Conservation (phyloP, 2,113 vertebrate genomes). For the Anser brachyrhynchus region DNA sequence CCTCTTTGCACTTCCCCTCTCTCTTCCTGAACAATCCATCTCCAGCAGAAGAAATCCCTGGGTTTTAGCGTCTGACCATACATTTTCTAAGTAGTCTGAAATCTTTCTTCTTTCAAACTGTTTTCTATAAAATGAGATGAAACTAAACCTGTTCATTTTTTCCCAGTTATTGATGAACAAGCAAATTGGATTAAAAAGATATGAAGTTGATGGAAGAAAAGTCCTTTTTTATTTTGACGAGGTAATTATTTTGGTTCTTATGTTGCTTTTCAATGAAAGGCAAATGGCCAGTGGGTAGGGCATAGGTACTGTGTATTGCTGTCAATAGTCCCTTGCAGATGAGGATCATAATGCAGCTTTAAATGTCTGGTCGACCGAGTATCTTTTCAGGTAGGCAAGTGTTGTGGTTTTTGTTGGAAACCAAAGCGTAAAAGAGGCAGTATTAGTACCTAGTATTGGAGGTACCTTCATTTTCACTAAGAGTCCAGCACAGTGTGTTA, state of each 20-base stretch:
- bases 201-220: slow-evolving; percentile 87
- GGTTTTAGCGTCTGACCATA: background rate
- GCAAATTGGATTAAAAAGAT: slow-evolving; percentile 88
- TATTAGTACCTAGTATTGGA: background rate
- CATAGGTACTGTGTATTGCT: background rate
- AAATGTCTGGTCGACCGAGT: background rate
- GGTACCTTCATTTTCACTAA: background rate
- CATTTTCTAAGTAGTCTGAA: background rate
- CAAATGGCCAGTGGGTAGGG: background rate
- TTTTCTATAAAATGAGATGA: background rate
- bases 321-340: background rate
- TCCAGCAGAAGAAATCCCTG: background rate
- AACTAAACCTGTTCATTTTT: background rate
- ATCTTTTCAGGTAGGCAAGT: background rate
- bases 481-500: accelerated
- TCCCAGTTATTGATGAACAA: slow-evolving; percentile 88
- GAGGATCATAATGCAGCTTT: background rate
- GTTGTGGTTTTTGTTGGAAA: background rate
- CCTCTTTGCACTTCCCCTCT: background rate
- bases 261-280: background rate
- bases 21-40: background rate
- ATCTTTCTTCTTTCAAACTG: background rate
- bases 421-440: background rate
- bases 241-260: slow-evolving; percentile 68
- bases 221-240: slow-evolving; percentile 95